Conservation (phyloP, 2,113 vertebrate species). For the Malurus elegans region DNA sequence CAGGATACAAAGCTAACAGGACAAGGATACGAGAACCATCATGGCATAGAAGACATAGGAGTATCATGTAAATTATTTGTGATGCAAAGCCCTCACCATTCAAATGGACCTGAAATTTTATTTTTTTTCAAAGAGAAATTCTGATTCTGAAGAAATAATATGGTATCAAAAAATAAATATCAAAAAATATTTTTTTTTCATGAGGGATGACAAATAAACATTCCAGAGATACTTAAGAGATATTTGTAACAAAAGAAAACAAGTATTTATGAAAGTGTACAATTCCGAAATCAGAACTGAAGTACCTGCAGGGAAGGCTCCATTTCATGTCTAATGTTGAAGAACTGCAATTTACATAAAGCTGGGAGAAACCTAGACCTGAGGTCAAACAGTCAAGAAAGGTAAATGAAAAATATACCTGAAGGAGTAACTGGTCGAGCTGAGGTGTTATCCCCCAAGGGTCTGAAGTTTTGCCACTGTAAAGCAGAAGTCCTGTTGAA, state of each 20-base stretch:
- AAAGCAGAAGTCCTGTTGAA: not conserved
- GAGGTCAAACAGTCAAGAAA: constrained; percentile 25
- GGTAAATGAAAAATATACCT: constrained; percentile 17
- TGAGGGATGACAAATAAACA: not conserved
- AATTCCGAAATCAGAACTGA: not conserved
- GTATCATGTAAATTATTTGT: not conserved
- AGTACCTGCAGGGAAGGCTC: not conserved
- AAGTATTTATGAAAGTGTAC: not conserved
- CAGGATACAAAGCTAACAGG: not conserved
- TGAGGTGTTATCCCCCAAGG: not conserved
- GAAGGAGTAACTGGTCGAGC: not conserved
- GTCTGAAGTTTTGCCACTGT: not conserved
- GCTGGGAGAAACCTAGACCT: constrained; percentile 38
- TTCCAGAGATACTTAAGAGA: not conserved
- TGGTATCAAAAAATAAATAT: not conserved
- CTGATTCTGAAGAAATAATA: not conserved
- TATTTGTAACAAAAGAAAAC: not conserved
- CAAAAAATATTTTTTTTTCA: not conserved
- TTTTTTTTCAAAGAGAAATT: not conserved
- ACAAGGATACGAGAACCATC: not conserved
- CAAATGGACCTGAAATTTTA: not conserved
- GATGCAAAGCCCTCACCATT: not conserved
- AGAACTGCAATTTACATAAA: constrained; percentile 44
- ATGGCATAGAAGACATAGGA: not conserved
- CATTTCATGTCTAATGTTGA: not conserved